These are phyloP conservation scores for Abscondita cerata DNA, from an alignment of 2,888 invertebrate genomes.

Conservation along the genomic window DNA sequence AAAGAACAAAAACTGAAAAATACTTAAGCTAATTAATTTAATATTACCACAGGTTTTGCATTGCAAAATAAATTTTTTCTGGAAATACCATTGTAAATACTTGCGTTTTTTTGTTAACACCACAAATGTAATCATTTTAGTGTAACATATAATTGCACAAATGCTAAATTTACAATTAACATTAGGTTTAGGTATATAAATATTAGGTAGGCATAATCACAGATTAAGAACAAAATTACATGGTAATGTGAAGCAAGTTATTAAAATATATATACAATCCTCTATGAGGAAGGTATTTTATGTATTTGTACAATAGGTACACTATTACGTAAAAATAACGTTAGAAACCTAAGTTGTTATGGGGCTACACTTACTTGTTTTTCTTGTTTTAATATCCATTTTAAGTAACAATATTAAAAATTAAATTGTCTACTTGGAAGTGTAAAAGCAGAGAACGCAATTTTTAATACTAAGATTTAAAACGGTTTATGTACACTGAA, in stretches of 20 bases:
- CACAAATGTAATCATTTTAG: slow-evolving; percentile 19
- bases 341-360: slow-evolving; percentile 27
- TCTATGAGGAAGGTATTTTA: slow-evolving; percentile 41
- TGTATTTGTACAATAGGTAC: slow-evolving; percentile 41
- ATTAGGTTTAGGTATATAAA: slow-evolving; percentile 52
- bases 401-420: slow-evolving; percentile 33
- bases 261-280: slow-evolving; percentile 47
- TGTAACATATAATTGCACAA: slow-evolving; percentile 34
- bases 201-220: slow-evolving; percentile 57
- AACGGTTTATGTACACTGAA: slow-evolving; percentile 38
- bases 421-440: slow-evolving; percentile 26
- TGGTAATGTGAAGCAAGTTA: slow-evolving; percentile 46
- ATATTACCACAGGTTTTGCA: slow-evolving; percentile 3
- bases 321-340: slow-evolving; percentile 34
- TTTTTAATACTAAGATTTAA: slow-evolving; percentile 30
- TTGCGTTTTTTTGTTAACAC: slow-evolving; percentile 16
- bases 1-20: slow-evolving; percentile 8
- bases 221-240: slow-evolving; percentile 54
- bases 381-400: slow-evolving; percentile 6
- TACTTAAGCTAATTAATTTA: background rate
- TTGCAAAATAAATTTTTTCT: slow-evolving; percentile 11
- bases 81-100: slow-evolving; percentile 12
- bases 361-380: slow-evolving; percentile 29
- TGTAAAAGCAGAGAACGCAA: slow-evolving; percentile 30
- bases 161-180: slow-evolving; percentile 49